Evolutionary conservation across 2,888 invertebrate species (phyloP), one percentile per base, ranked within the genome.

Genomic region (Sarcophaga carnaria): DNA sequence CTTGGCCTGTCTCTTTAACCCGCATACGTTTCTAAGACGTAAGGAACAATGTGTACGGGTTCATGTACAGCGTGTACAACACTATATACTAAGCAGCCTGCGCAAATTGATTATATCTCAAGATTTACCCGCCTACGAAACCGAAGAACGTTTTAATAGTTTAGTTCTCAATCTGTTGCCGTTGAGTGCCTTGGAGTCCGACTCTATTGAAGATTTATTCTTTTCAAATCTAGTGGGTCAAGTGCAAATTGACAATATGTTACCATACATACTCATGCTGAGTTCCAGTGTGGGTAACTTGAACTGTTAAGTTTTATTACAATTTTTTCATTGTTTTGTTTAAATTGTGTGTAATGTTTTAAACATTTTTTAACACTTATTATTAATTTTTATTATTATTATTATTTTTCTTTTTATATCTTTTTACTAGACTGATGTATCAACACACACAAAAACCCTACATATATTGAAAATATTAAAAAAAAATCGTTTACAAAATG

Each of bases 231-330:
- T 98, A 87, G 96, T 98, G 71, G 98, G 98, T 6, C 97, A 97
- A 93, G 97, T 99, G 90, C 97, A 98, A 94, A 98, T 99, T 85
- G 98, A 99, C 92, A 97, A 97, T 91, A 97, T 99, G 89, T 97
- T 99, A 93, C 99, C 99, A 47, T 98, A 97, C 90, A 96, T 99
- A 91, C 95, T 99, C 89, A 96, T 92, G 89, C 90, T 94, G 87
- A 93, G 93, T 89, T 92, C 89, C 81, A 92, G 88, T 88, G 83
- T 87, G 14, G 83, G 63, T 64, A 87, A 79, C 62, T 81, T 84
- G 72, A 84, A 81, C 75, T 87, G 87, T 87, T 87, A 82, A 82
- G 70, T 75, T 81, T 74, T 81, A 47, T 25, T 20, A 25, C 17
- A 49, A 37, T 22, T 62, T 59, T 17, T 66, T 45, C 62, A 6